Conservation (phyloP, 2,797 vertebrate genomes). For the Rallus crepitans region DNA sequence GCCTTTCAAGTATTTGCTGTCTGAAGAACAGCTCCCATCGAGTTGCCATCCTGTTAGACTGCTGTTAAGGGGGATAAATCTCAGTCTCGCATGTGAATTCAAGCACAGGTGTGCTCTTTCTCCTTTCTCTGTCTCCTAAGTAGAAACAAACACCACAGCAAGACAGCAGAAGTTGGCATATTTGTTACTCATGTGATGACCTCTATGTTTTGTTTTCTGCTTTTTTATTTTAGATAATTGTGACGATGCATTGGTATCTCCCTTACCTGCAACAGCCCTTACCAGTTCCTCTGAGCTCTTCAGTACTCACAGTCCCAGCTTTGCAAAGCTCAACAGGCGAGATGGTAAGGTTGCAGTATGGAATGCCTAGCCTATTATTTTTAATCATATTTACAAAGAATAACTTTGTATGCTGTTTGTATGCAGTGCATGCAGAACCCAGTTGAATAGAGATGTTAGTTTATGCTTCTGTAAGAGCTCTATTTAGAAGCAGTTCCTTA, state of each 20-base stretch:
- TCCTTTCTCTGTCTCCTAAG: not conserved
- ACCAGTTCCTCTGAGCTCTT: conserved; percentile 84
- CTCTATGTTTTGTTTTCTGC: conserved; percentile 20
- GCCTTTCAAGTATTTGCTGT: fast-evolving
- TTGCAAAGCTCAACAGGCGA: conserved; percentile 85
- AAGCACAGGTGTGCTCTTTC: not conserved
- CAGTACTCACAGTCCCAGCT: conserved; percentile 77
- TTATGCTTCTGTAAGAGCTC: not conserved
- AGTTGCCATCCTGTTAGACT: not conserved
- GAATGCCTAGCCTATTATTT: conserved; percentile 3
- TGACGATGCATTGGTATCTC: conserved; percentile 82
- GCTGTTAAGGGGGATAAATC: not conserved
- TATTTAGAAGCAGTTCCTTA: not conserved
- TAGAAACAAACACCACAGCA: not conserved
- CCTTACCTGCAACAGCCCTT: conserved; percentile 83
- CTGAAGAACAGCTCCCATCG: not conserved
- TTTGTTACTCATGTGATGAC: conserved; percentile 27
- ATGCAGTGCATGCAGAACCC: not conserved
- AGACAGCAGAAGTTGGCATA: not conserved
- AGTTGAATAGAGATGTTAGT: not conserved
- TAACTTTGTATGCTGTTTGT: conserved; percentile 3
- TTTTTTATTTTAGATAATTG: conserved; percentile 83
- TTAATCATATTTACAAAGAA: not conserved
- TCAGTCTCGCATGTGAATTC: not conserved
- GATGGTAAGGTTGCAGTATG: conserved; percentile 79